These are phyloP conservation scores for Platycercus adscitus DNA, from an alignment of 2,113 vertebrate genomes.

Conservation along the genomic window DNA sequence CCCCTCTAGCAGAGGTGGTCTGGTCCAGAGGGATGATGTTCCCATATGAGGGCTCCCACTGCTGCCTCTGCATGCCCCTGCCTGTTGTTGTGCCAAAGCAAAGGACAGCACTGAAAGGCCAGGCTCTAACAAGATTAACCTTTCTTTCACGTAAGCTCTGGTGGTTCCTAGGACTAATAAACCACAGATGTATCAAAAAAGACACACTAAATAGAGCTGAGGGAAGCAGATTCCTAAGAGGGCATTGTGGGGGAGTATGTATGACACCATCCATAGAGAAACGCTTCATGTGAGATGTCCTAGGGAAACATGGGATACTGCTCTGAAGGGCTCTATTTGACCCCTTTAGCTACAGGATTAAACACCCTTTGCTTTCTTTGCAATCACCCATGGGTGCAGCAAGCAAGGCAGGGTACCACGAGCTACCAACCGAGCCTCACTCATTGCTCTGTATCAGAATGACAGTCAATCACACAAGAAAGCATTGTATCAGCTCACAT, in stretches of 20 bases:
- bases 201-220: background rate
- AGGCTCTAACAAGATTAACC: background rate
- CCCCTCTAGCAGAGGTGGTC: background rate
- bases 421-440: background rate
- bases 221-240: background rate
- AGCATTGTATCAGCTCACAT: background rate
- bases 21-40: background rate
- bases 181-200: background rate
- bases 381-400: background rate
- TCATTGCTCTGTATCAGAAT: background rate
- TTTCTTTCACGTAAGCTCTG: background rate
- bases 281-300: background rate
- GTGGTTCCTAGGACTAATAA: background rate
- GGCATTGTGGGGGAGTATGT: fast-evolving
- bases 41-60: background rate
- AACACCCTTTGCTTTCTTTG: background rate
- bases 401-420: background rate
- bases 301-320: background rate
- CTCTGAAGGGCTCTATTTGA: background rate
- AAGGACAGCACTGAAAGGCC: background rate
- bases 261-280: background rate
- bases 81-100: background rate
- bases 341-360: background rate
- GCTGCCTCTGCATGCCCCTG: background rate
- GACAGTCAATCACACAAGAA: fast-evolving